Conservation (phyloP, 2,888 invertebrate species). For the Pristionchus entomophagus region DNA sequence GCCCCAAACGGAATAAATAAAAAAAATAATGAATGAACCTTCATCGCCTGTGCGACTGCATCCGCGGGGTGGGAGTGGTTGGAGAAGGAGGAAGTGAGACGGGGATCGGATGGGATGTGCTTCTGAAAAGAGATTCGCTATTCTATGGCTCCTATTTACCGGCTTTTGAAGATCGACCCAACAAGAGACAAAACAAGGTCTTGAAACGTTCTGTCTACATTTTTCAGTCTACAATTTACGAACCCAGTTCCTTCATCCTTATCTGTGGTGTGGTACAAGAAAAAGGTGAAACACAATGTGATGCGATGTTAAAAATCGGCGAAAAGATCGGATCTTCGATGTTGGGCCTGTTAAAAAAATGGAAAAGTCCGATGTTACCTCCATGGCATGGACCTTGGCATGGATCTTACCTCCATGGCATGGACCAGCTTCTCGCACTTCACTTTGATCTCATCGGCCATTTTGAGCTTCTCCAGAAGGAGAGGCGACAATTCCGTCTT, state of each 20-base stretch:
- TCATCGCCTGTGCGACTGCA: slow-evolving; percentile 40
- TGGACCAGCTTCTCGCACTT: slow-evolving; percentile 16
- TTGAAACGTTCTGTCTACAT: no score
- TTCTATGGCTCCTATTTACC: no score
- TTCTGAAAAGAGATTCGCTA: background rate
- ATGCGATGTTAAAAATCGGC: no score
- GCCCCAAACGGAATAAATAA: no score
- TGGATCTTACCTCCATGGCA: slow-evolving; percentile 45
- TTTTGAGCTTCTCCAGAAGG: slow-evolving; percentile 32
- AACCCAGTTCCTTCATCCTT: no score
- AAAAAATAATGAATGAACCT: background rate
- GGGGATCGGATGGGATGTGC: slow-evolving; percentile 23
- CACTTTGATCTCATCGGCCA: slow-evolving; percentile 42
- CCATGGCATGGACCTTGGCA: no score
- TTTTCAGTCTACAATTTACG: no score
- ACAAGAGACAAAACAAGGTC: background rate
- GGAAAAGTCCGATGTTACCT: no score
- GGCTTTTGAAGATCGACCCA: background rate
- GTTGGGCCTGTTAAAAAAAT: no score
- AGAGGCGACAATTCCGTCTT: slow-evolving; percentile 42
- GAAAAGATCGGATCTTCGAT: no score
- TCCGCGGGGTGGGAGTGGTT: slow-evolving; percentile 39
- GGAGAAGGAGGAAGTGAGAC: slow-evolving; percentile 40
- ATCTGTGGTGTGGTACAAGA: no score
- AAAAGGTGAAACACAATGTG: no score